phyloP scores from a whole-genome alignment of 1,140 invertebrate species.

The Lordiphosa clarofinis region DNA sequence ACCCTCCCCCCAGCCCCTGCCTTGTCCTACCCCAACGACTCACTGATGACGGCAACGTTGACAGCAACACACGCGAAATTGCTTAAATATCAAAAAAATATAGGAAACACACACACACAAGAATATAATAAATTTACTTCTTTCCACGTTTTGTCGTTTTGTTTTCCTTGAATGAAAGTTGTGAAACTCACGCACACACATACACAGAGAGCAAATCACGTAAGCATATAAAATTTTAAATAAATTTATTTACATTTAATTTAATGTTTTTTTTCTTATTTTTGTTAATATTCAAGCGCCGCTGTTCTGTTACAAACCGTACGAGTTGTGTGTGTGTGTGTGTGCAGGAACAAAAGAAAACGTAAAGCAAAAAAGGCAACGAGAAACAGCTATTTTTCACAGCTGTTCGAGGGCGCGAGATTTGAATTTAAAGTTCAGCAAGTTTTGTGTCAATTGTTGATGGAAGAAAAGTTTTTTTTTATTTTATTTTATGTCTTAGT shows the following conservation, averaged over 20 bases:
- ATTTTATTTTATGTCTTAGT: too few species aligned
- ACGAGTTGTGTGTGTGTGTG: constrained; percentile 2
- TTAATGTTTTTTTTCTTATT: constrained; percentile 28
- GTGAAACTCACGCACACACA: constrained; percentile 10
- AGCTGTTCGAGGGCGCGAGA: too few species aligned
- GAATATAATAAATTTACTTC: constrained; percentile 39
- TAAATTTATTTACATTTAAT: constrained; percentile 62
- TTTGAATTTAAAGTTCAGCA: too few species aligned
- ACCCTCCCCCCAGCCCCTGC: constrained; percentile 1
- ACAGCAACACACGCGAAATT: constrained; percentile 58
- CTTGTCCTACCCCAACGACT: constrained; percentile 8
- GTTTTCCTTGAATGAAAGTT: constrained; percentile 35
- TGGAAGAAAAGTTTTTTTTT: too few species aligned
- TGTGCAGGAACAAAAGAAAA: too few species aligned
- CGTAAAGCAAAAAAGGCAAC: too few species aligned
- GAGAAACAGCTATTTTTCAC: too few species aligned
- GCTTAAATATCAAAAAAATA: constrained; percentile 38
- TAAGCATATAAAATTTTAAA: constrained; percentile 49
- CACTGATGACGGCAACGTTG: constrained; percentile 50
- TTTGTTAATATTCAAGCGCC: constrained; percentile 38
- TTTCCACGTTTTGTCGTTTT: constrained; percentile 39
- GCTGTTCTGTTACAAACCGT: constrained; percentile 18
- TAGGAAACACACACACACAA: constrained; percentile 6
- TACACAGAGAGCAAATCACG: constrained; percentile 41
- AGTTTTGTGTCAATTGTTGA: too few species aligned